Evolutionary conservation across 92 coral and sea anemone species (phyloP).

Genomic region (Epizoanthus ramosus): DNA sequence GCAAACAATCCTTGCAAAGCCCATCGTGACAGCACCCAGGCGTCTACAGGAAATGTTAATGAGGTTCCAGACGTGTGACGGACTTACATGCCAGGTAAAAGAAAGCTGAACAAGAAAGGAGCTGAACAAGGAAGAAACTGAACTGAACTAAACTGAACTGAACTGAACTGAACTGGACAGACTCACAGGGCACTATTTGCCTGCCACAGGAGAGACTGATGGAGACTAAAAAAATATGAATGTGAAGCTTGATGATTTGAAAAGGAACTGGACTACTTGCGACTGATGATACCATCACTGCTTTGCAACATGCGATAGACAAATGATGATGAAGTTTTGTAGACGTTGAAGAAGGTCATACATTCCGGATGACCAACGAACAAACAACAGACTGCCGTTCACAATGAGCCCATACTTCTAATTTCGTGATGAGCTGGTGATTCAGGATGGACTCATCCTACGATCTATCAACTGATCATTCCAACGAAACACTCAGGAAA

Average conservation of each 20-base stretch:
- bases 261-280: not conserved
- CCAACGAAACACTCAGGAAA: constrained; percentile 5
- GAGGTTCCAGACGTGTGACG: constrained; percentile 19
- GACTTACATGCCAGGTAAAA: constrained; percentile 17
- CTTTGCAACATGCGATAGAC: not conserved
- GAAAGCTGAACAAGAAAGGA: constrained; percentile 2
- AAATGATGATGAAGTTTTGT: constrained; percentile 14
- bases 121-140: not conserved
- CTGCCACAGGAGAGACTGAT: not conserved
- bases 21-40: constrained; percentile 21
- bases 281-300: not conserved
- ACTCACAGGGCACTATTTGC: not conserved
- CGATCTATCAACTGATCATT: constrained; percentile 9
- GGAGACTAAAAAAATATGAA: not conserved
- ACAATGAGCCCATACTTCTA: constrained; percentile 18
- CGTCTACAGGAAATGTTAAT: constrained; percentile 24
- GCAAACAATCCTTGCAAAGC: constrained; percentile 28
- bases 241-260: too few species aligned
- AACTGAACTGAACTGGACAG: too few species aligned
- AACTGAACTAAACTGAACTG: not conserved
- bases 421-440: constrained; percentile 13
- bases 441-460: constrained; percentile 5
- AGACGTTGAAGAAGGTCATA: not conserved
- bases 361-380: constrained; percentile 37
- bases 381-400: constrained; percentile 5